phyloP scores from a whole-genome alignment of 2,113 vertebrate species.

The Callopanchax toddi region DNA sequence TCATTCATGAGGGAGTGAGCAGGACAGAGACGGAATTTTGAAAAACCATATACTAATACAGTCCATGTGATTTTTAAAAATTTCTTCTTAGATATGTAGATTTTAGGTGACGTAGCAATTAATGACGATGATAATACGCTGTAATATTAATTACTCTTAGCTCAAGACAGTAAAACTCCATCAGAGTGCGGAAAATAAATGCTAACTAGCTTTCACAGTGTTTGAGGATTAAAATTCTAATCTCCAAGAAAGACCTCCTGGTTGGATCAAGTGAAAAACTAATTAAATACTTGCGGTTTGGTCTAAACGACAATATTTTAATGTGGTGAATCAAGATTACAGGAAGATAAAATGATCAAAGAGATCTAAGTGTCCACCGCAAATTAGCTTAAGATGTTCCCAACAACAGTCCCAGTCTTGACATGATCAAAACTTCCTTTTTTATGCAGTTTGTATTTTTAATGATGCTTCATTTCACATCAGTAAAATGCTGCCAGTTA shows the following conservation, averaged over 20 bases:
- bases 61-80: not conserved
- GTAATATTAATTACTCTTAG: slow-evolving; percentile 10
- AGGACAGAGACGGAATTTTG: slow-evolving; percentile 17
- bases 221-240: not conserved
- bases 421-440: not conserved
- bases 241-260: not conserved
- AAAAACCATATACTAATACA: slow-evolving; percentile 21
- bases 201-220: slow-evolving; percentile 18
- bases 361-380: not conserved
- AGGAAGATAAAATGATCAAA: slow-evolving; percentile 6
- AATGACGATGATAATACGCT: slow-evolving; percentile 5
- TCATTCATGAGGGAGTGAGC: slow-evolving; percentile 55
- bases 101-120: not conserved
- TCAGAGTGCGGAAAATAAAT: slow-evolving; percentile 11
- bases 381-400: not conserved
- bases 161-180: slow-evolving; percentile 8
- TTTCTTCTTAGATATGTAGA: not conserved
- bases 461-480: slow-evolving; percentile 19
- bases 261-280: slow-evolving; percentile 7
- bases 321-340: not conserved
- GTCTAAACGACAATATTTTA: not conserved
- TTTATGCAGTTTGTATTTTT: slow-evolving; percentile 16
- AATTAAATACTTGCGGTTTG: slow-evolving; percentile 21
- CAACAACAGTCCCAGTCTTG: not conserved
- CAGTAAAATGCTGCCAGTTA: slow-evolving; percentile 9